phyloP scores from a whole-genome alignment of 1,140 invertebrate species.

The Vollenhovia emeryi region DNA sequence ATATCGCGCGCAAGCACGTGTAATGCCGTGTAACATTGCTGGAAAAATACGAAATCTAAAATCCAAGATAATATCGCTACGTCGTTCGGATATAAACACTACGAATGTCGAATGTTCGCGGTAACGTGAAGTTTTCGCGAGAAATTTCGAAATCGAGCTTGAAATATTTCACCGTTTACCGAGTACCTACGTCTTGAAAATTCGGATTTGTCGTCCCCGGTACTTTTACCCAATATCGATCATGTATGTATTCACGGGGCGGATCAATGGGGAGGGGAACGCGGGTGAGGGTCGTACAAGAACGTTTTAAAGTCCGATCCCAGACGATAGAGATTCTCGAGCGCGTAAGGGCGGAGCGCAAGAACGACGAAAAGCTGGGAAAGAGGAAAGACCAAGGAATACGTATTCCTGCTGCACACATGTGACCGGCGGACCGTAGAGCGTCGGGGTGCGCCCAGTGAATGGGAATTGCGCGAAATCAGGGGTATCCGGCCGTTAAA shows the following conservation, averaged over 20 bases:
- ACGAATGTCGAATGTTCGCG: not conserved
- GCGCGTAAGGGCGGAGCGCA: slow-evolving; percentile 47
- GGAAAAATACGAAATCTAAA: not conserved
- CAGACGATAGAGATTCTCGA: slow-evolving; percentile 74
- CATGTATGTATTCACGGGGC: not conserved
- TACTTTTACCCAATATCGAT: not conserved
- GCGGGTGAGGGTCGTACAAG: not conserved
- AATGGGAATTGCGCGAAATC: slow-evolving; percentile 79
- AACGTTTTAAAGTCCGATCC: slow-evolving; percentile 70
- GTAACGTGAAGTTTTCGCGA: not conserved
- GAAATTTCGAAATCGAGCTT: no score
- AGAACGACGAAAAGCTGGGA: slow-evolving; percentile 40
- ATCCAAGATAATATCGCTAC: not conserved
- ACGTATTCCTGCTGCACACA: slow-evolving; percentile 23
- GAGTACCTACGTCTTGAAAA: not conserved
- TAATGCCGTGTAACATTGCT: not conserved
- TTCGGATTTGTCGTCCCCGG: not conserved
- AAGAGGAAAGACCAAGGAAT: slow-evolving; percentile 40
- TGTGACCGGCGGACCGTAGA: slow-evolving; percentile 62
- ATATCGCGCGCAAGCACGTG: slow-evolving; percentile 8
- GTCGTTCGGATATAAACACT: not conserved
- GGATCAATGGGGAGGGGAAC: not conserved
- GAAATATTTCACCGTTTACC: not conserved
- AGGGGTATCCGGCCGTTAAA: slow-evolving; percentile 67
- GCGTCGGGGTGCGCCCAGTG: slow-evolving; percentile 64